These are phyloP conservation scores for Ibidorhyncha struthersii DNA, from an alignment of 2,113 vertebrate species.

Conservation along the genomic window DNA sequence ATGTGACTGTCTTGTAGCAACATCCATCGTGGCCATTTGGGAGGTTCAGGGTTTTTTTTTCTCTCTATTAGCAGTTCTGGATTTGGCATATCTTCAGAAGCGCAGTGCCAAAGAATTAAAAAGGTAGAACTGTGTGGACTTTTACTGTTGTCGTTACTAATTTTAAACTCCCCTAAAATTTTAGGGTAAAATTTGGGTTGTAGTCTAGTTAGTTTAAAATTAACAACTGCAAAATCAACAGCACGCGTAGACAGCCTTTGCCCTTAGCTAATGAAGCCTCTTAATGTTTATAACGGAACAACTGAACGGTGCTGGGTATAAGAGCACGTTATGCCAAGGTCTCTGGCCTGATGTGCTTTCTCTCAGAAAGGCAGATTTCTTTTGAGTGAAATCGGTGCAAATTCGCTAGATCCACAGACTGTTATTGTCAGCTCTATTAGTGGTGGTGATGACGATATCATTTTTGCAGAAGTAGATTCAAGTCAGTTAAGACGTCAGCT, in stretches of 20 bases:
- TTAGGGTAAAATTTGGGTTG: not conserved
- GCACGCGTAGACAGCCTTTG: not conserved
- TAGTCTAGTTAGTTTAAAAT: not conserved
- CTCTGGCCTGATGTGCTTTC: rapidly evolving
- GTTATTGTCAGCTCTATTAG: not conserved
- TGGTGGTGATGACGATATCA: not conserved
- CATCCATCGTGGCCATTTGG: not conserved
- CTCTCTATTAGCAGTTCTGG: rapidly evolving
- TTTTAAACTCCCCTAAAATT: not conserved
- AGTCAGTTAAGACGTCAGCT: conserved; percentile 91
- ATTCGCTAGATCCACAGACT: not conserved
- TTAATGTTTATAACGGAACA: not conserved
- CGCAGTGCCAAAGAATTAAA: not conserved
- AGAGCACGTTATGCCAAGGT: rapidly evolving
- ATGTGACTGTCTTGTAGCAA: not conserved
- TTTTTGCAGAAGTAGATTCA: conserved; percentile 89
- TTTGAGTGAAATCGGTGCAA: not conserved
- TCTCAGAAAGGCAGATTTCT: not conserved
- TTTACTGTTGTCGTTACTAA: rapidly evolving
- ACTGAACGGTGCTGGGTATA: rapidly evolving
- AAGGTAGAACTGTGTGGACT: not conserved
- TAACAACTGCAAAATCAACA: not conserved
- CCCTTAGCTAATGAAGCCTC: rapidly evolving
- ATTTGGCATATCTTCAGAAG: not conserved
- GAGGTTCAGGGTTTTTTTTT: not conserved